phyloP scores from a whole-genome alignment of 53 echinoderm and acorn worm species.

The Astropecten irregularis region DNA sequence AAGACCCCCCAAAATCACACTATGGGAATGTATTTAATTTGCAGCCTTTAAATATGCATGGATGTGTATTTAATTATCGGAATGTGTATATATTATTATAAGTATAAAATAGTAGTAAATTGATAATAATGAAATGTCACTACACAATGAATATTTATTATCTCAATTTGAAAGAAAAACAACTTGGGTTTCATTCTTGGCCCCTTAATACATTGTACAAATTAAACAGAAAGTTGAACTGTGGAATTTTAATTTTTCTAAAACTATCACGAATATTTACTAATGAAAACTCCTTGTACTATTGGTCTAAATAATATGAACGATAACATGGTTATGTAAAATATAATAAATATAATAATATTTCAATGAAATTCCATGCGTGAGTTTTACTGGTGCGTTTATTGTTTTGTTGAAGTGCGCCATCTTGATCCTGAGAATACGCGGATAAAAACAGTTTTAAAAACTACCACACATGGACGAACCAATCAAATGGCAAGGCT shows the following conservation, averaged over 20 bases:
- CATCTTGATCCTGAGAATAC: too few species aligned
- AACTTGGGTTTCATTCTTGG: too few species aligned
- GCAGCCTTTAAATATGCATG: conserved; percentile 39
- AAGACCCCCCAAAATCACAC: not conserved
- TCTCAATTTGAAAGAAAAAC: not conserved
- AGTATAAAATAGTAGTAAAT: conserved; percentile 13
- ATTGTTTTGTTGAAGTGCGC: not conserved
- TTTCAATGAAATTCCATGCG: not conserved
- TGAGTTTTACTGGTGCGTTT: too few species aligned
- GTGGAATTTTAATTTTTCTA: conserved; percentile 14
- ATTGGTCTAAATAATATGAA: not conserved
- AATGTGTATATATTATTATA: conserved; percentile 39
- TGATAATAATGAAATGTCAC: too few species aligned
- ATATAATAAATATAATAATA: not conserved
- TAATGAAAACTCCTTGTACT: not conserved
- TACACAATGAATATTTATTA: too few species aligned
- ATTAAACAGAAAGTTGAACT: not conserved
- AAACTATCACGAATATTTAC: not conserved
- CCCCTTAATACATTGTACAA: not conserved
- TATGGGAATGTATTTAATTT: not conserved
- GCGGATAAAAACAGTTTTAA: too few species aligned
- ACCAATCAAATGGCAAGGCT: too few species aligned
- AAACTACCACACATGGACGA: too few species aligned
- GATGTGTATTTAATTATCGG: conserved; percentile 9
- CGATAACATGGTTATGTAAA: not conserved